Evolutionary conservation across 2,113 vertebrate species (phyloP), one percentile per base, ranked within the genome.

Genomic region (Podilymbus podiceps): DNA sequence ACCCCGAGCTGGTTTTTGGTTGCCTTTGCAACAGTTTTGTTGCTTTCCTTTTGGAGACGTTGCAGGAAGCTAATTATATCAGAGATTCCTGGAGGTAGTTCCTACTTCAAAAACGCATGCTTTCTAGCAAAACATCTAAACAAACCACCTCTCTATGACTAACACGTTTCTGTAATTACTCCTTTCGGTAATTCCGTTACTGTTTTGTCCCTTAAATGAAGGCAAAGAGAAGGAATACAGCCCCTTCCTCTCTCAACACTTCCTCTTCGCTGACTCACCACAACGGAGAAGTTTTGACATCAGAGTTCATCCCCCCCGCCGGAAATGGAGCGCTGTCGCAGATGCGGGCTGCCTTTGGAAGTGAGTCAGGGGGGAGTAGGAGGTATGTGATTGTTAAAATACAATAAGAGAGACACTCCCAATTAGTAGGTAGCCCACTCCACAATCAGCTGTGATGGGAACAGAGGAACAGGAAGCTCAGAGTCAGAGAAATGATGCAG

Each of bases 331-430:
- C 0, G 1, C 46, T 88, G 82, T 53, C 0, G 0, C 9, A 71
- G 80, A 14, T 68, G 46, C 2, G 1, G 42, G 31, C 40, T 73
- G 75, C 23, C 63, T 93, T 52, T 55, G 74, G 42, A 52, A 90
- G 47, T 44, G 84, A 92, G 59, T 92, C 91, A 96, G 19, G 73
- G 21, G 69, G 22, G 38, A 93, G 94, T 79, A 80, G 84, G 84
- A 95, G 92, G 94, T 15, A 2, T 24, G 38, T 3, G 46, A 71
- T 85, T 89, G 63, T 88, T 89, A 8, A 78, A 79, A 79, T 2
- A 21, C 30, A 91, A 78, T 91, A 4, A 66, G n/a, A 66, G 47
- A 84, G 47, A 62, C 2, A 6, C 53, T 91, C 90, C 58, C 58
- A 38, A 38, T 85, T 72, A 74, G 11, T 2, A 15, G 68, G 53